Base-by-base conservation (phyloP, 1,140 invertebrate species). In the Drosophila neocordata region DNA sequence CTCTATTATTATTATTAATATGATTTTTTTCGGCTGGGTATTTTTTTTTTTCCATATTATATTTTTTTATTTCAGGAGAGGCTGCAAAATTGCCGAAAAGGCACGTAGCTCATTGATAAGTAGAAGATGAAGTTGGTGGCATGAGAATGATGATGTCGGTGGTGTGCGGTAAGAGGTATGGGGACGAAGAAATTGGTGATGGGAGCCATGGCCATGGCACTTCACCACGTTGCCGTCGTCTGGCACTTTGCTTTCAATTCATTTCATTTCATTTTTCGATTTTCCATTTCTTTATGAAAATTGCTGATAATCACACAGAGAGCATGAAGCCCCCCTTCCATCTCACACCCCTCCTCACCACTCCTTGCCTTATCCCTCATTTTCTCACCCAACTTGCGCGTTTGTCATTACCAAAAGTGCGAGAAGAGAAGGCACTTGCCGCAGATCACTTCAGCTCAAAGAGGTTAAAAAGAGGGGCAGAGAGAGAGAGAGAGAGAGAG, bases 271-370 rank as follows among this genome's bases (percentile, higher is more conserved):
- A 56, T 74, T 72, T 68, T 79, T 85, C 67, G 81, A 85, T 85
- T 87, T 85, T 78, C 74, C 77, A 87, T 85, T 85, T 78, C 65
- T 74, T 80, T 85, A 87, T 85, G 82, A 81, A 85, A 85, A 85
- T 87, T 78, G 68, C 77, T 81, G 81, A 85, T 87, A 85, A 87
- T 85, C 82, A 81, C 62, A 63, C 52, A 58, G 15, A 37, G 27
- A 35, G 27, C 18, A 13, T 31, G n/a, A 7, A 20, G 2, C 15
- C 18, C 38, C 1, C 22, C 22, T 24, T 24, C 38, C 37, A 34
- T 24, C n/a, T 52, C 20, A 20, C 62, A 15, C 24, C 56, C 12
- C 11, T 13, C n/a, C 12, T 20, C 4, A 56, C 11, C 22, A 68
- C 55, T 65, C 75, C 65, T 62, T 58, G 1, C 37, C n/a, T n/a